Base-by-base conservation (phyloP, 2,797 vertebrate genomes). In the Psittacula echo region DNA sequence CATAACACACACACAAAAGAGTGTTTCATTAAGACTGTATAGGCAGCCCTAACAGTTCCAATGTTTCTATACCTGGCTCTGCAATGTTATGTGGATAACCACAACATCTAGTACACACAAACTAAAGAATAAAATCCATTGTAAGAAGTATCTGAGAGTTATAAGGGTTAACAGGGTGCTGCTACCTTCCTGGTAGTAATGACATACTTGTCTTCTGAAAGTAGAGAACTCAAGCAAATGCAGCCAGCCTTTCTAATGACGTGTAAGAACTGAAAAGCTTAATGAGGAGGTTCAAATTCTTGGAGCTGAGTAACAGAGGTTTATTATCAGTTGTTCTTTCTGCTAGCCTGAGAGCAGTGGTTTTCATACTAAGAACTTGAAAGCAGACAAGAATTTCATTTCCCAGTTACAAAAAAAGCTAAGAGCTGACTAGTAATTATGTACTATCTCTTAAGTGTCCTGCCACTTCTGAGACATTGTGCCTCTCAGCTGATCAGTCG, bases 331-430 rank as follows among this genome's bases (percentile, higher is more conserved):
- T 32, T 90, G 90, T 83, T 61, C 37, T n/a, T 88, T 60, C 67
- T 79, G 64, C 54, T 89, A 92, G 68, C 44, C 61, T 71, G 50
- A 39, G 21, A 77, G 44, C 41, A 90, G 53, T 93, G 30, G 42
- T 64, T 88, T 88, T 50, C 60, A 50, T 45, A 58, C 44, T 66
- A 74, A 84, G 45, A 60, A 72, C 44, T 58, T 53, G 56, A 87
- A 94, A 90, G 77, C 58, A 82, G 48, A 74, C 24, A 65, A 30
- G 44, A 71, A 86, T 74, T 94, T 83, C 9, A 94, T 65, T 77
- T 91, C 56, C 75, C 88, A 74, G 53, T 51, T 37, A 74, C 10
- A 77, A 74, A 91, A 91, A 67, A 73, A 53, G 65, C 30, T 60
- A 81, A 74, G 62, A 81, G 65, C 34, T 85, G 51, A 56, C 61